Conservation (phyloP, 2,888 invertebrate species). For the Tetragonula carbonaria region DNA sequence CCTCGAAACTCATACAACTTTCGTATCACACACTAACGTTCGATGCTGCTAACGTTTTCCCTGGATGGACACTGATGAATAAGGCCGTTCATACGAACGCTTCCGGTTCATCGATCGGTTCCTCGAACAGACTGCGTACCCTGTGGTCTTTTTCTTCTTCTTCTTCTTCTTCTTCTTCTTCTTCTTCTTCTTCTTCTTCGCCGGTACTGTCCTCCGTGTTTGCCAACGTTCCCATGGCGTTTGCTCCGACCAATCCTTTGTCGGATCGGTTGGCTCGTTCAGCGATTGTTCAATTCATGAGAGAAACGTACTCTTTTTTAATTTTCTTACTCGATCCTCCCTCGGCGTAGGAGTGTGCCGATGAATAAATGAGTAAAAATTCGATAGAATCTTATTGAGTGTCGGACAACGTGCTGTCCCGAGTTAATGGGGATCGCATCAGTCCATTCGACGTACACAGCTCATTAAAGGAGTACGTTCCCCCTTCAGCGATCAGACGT, state of each 20-base stretch:
- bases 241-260: neutral
- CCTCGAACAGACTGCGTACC: neutral
- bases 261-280: neutral
- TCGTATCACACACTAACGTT: neutral
- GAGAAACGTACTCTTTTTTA: neutral
- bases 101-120: conserved; percentile 29
- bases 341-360: no score
- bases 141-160: neutral
- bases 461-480: conserved; percentile 11
- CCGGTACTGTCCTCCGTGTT: neutral
- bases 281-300: neutral
- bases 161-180: neutral
- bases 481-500: conserved; percentile 2
- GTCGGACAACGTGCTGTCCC: no score
- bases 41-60: conserved; percentile 6
- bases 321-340: neutral
- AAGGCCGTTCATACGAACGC: conserved; percentile 10
- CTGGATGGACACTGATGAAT: conserved; percentile 8
- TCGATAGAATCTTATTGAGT: no score
- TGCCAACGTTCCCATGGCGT: neutral
- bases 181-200: neutral
- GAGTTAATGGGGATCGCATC: neutral
- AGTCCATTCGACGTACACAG: neutral
- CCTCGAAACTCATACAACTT: no score
- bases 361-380: no score